Percentiles rank a stretch among this genome's conserved stretches.
These are phyloP conservation scores for Pyrgilauda ruficollis DNA, from an alignment of 2,113 vertebrate species.

Conservation along the genomic window DNA sequence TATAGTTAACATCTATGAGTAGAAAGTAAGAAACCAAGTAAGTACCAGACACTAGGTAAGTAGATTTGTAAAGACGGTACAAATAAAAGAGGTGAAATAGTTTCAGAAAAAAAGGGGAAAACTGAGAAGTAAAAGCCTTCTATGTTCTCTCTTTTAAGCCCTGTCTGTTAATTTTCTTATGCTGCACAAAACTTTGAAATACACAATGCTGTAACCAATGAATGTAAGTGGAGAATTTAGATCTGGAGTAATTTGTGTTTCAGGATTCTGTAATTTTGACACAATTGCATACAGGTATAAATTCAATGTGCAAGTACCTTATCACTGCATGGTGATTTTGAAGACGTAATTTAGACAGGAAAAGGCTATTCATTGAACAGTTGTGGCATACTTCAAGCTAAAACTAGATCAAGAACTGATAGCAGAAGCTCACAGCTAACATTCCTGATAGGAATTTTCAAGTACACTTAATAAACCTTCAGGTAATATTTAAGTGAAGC, in stretches of 20 bases:
- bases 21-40: neutral
- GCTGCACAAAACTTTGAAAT: neutral
- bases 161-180: neutral
- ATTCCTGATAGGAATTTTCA: neutral
- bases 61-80: neutral
- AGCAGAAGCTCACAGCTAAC: neutral
- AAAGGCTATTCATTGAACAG: neutral
- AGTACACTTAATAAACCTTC: neutral
- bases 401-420: neutral
- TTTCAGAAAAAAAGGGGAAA: neutral
- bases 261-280: neutral
- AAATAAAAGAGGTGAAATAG: neutral
- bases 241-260: neutral
- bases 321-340: neutral
- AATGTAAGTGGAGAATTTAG: neutral
- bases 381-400: neutral
- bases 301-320: neutral
- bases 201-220: neutral
- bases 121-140: neutral
- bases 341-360: neutral
- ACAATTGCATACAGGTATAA: neutral
- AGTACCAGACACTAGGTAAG: neutral
- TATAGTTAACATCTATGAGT: neutral
- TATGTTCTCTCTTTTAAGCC: neutral
- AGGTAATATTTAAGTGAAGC: neutral